phyloP scores from a whole-genome alignment of 92 coral and sea anemone species.

The Palythoa heliodiscus region DNA sequence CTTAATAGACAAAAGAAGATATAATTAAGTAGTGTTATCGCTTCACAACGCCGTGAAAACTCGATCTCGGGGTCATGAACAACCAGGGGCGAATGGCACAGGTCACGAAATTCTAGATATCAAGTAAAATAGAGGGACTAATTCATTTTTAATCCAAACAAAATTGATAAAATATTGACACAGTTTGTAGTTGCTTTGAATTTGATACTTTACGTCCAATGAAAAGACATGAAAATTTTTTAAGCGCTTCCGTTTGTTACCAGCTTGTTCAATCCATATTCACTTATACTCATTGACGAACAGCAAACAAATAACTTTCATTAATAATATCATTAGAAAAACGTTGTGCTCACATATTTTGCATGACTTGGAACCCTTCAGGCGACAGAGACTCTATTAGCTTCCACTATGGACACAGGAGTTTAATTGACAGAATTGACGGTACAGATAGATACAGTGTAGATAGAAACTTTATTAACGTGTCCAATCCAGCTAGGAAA shows the following conservation, averaged over 20 bases:
- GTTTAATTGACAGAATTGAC: background rate
- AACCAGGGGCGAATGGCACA: background rate
- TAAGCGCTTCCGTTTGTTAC: background rate
- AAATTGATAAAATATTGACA: too few relatives aligned
- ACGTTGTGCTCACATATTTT: too few relatives aligned
- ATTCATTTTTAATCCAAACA: too few relatives aligned
- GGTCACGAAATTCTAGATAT: background rate
- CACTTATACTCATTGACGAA: background rate
- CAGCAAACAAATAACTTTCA: too few relatives aligned
- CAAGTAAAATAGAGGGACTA: background rate
- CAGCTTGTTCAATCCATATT: too few relatives aligned
- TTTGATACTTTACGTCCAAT: background rate
- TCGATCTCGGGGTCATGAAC: background rate
- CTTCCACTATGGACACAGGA: too few relatives aligned
- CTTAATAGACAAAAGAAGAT: background rate
- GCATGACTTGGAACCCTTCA: too few relatives aligned
- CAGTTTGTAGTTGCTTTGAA: background rate
- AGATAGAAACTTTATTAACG: too few relatives aligned
- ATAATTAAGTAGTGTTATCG: background rate
- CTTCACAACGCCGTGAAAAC: background rate
- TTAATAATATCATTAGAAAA: too few relatives aligned
- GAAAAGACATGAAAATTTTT: background rate
- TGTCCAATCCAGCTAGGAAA: too few relatives aligned
- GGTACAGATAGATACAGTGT: too few relatives aligned
- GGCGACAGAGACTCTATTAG: too few relatives aligned